Evolutionary conservation across 1,140 invertebrate species (phyloP).

Genomic region (Lerema accius): DNA sequence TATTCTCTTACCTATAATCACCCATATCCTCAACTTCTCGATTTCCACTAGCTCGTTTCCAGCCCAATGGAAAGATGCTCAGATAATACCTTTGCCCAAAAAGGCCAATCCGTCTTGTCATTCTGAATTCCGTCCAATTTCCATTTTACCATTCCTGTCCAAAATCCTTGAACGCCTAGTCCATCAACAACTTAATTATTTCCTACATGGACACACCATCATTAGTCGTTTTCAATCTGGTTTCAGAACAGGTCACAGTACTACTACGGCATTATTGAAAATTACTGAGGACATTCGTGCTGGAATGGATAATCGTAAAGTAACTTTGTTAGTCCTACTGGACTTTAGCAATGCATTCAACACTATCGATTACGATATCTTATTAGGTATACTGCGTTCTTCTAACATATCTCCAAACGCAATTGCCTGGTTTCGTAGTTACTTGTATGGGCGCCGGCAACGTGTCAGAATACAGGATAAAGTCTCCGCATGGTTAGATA

Average conservation of each 20-base stretch:
- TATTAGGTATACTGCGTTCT: too few species aligned
- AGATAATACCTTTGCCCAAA: background rate
- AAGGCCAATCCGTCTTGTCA: background rate
- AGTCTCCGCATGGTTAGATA: background rate
- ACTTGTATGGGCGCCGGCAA: too few species aligned
- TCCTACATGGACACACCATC: background rate
- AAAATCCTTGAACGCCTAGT: background rate
- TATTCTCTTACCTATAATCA: background rate
- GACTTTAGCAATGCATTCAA: too few species aligned
- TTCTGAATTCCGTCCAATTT: background rate
- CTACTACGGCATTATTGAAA: background rate
- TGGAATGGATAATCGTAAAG: background rate
- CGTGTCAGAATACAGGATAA: too few species aligned
- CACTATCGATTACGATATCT: too few species aligned
- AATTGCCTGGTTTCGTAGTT: too few species aligned
- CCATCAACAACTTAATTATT: background rate
- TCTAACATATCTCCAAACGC: too few species aligned
- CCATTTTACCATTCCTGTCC: background rate
- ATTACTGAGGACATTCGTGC: background rate
- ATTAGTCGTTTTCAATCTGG: background rate
- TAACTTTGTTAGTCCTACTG: too few species aligned
- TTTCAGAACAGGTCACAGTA: too few species aligned
- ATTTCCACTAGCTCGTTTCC: background rate
- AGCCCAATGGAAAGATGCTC: background rate
- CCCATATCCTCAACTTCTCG: background rate